phyloP scores from a whole-genome alignment of 2,888 invertebrate species.

The Pollenia griseotomentosa region DNA sequence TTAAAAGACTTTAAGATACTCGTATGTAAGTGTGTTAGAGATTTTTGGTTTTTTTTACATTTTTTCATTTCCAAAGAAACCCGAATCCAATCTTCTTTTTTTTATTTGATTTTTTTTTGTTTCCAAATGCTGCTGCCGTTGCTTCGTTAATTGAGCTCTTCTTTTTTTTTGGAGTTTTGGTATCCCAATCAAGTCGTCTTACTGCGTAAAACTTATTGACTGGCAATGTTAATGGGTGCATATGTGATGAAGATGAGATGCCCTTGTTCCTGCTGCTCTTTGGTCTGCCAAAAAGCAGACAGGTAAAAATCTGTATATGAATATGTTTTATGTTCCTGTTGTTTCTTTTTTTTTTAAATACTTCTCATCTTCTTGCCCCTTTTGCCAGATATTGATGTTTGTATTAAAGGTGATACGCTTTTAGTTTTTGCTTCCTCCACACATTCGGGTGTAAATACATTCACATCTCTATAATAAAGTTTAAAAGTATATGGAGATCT shows the following conservation, averaged over 20 bases:
- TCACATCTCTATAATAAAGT: constrained; percentile 42
- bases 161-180: constrained; percentile 54
- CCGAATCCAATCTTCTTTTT: constrained; percentile 60
- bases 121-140: constrained; percentile 45
- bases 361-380: constrained; percentile 15
- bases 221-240: constrained; percentile 71
- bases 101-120: neutral
- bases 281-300: constrained; percentile 8
- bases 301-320: constrained; percentile 61
- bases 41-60: constrained; percentile 16
- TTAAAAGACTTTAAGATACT: constrained; percentile 34
- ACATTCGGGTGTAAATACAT: constrained; percentile 68
- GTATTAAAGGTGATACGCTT: constrained; percentile 64
- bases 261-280: constrained; percentile 20
- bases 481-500: constrained; percentile 39
- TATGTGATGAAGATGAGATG: constrained; percentile 3
- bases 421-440: constrained; percentile 21
- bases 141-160: constrained; percentile 68
- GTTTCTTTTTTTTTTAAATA: constrained; percentile 32
- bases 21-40: constrained; percentile 34
- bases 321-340: constrained; percentile 22
- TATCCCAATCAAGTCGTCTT: constrained; percentile 73
- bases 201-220: constrained; percentile 72
- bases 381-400: constrained; percentile 64
- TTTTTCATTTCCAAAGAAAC: constrained; percentile 63